phyloP scores from a whole-genome alignment of 35 echinoderm and acorn worm genomes.

The Holothuria glaberrima region DNA sequence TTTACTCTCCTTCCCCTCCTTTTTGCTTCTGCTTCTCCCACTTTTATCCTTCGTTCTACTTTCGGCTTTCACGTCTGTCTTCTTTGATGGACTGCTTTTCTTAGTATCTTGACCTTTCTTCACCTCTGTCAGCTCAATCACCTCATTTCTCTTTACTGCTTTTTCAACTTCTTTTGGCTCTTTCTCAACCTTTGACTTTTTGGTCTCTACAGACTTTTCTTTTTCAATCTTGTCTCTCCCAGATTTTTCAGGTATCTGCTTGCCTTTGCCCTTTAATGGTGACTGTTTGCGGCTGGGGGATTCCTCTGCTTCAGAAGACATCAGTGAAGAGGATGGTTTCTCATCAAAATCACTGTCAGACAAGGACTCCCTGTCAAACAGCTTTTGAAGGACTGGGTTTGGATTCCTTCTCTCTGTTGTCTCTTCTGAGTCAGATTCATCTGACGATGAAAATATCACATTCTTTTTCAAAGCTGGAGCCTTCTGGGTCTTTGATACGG shows the following conservation, averaged over 20 bases:
- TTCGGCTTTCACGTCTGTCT: constrained; percentile 28
- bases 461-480: constrained; percentile 29
- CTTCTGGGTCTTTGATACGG: constrained; percentile 11
- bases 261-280: neutral
- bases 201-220: constrained; percentile 33
- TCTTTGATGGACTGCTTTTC: constrained; percentile 57
- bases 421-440: constrained; percentile 43
- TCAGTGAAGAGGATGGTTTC: neutral
- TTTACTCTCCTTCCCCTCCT: constrained; percentile 33
- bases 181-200: constrained; percentile 42
- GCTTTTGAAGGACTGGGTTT: neutral
- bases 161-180: constrained; percentile 57
- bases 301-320: constrained; percentile 1
- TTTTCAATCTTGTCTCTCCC: neutral
- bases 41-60: constrained; percentile 22
- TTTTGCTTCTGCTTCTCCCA: constrained; percentile 55
- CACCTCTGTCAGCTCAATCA: neutral
- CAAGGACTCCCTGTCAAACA: constrained; percentile 43
- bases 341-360: constrained; percentile 31
- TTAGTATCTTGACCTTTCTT: constrained; percentile 12
- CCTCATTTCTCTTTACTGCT: neutral
- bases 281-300: neutral
- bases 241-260: neutral
- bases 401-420: constrained; percentile 1
- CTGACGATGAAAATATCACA: constrained; percentile 40